phyloP scores from a whole-genome alignment of 2,888 invertebrate genomes.

The Megaustenia siamemsis region DNA sequence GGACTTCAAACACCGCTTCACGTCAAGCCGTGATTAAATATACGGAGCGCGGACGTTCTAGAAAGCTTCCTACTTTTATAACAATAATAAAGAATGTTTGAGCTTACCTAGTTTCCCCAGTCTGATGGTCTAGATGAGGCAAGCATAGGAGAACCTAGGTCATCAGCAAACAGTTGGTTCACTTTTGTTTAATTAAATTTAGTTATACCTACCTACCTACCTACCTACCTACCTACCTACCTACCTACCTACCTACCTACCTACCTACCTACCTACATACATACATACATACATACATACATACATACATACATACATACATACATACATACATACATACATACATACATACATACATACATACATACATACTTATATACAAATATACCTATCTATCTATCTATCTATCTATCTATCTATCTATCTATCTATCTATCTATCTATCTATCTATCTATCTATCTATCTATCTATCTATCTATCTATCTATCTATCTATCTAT shows the following conservation, averaged over 20 bases:
- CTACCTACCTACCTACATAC: conserved; percentile 24
- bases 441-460: not conserved
- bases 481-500: not conserved
- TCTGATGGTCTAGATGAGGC: not conserved
- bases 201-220: not conserved
- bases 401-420: not conserved
- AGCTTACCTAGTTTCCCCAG: not conserved
- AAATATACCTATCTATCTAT: not conserved
- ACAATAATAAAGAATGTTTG: not conserved
- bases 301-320: conserved; percentile 47
- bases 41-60: not conserved
- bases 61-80: not conserved
- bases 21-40: too few relatives aligned
- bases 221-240: not conserved
- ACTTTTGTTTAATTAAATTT: not conserved
- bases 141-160: too few relatives aligned
- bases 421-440: not conserved
- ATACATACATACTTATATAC: conserved; percentile 23
- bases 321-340: conserved; percentile 43
- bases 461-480: not conserved
- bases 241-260: not conserved
- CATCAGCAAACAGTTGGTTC: not conserved
- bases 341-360: conserved; percentile 27
- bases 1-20: too few relatives aligned
- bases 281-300: conserved; percentile 34